A percentile compares a stretch with the other conserved stretches of the same genome.
These are phyloP conservation scores for Oncorhynchus kisutch DNA, from an alignment of 2,113 vertebrate genomes.

Conservation along the genomic window DNA sequence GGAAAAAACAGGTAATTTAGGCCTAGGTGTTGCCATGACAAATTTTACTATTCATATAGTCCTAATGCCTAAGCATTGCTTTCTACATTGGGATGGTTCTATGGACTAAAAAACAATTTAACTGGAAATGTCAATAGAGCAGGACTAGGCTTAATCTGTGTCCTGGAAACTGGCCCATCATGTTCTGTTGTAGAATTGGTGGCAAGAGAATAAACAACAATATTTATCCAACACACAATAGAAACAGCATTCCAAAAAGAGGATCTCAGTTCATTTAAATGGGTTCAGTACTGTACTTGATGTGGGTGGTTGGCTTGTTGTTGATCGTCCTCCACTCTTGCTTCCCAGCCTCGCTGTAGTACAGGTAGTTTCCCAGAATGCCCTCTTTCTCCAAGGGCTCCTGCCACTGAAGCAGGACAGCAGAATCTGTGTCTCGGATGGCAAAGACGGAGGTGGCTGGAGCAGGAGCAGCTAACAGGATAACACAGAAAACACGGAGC, in stretches of 20 bases:
- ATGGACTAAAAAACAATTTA: no score
- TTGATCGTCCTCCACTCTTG: constrained; percentile 88
- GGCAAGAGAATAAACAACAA: no score
- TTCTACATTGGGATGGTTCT: not conserved
- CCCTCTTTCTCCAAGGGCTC: constrained; percentile 69
- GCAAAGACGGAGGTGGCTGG: constrained; percentile 79
- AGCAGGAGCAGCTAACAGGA: constrained; percentile 68
- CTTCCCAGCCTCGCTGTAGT: constrained; percentile 77
- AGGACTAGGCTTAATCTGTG: no score
- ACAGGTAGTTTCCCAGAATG: constrained; percentile 91
- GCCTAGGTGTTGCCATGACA: not conserved
- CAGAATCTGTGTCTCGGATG: constrained; percentile 85
- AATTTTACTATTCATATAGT: not conserved
- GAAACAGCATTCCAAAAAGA: not conserved
- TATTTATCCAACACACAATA: not conserved
- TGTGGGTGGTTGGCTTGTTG: constrained; percentile 84
- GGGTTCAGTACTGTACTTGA: constrained; percentile 59
- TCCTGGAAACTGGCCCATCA: no score
- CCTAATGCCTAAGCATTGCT: not conserved
- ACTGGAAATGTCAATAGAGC: no score
- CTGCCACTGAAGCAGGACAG: constrained; percentile 85
- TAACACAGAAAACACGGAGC: not conserved
- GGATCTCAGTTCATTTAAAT: not conserved
- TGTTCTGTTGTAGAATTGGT: no score
- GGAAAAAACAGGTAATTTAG: constrained; percentile 1